phyloP scores from a whole-genome alignment of 1,140 invertebrate genomes.

The Tetranychus urticae region DNA sequence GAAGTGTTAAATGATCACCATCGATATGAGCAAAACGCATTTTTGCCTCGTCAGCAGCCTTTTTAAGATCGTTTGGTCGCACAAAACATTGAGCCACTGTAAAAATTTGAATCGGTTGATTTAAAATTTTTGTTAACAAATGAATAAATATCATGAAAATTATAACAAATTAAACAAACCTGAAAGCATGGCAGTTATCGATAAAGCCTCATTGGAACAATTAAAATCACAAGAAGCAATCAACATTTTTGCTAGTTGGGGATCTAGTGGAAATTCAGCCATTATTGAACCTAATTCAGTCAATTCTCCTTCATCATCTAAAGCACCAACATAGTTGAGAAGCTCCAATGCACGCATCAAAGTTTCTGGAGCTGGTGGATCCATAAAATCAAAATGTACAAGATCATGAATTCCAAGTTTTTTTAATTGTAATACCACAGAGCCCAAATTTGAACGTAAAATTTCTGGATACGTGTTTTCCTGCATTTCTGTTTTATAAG shows the following conservation, averaged over 20 bases:
- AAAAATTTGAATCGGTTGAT: constrained; percentile 11
- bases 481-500: constrained; percentile 97
- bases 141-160: constrained; percentile 5
- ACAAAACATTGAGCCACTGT: constrained; percentile 98
- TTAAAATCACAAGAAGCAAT: constrained; percentile 86
- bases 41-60: constrained; percentile 95
- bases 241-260: constrained; percentile 95
- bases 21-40: constrained; percentile 98
- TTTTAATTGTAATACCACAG: constrained; percentile 91
- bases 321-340: constrained; percentile 82
- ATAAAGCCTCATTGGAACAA: constrained; percentile 97
- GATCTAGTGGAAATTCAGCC: constrained; percentile 98
- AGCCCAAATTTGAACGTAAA: constrained; percentile 79
- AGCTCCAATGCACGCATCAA: constrained; percentile 96
- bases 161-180: constrained; percentile 32
- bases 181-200: constrained; percentile 96
- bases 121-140: constrained; percentile 3
- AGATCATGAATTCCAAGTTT: constrained; percentile 97
- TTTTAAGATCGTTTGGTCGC: constrained; percentile 92
- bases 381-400: constrained; percentile 99
- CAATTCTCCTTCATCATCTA: constrained; percentile 86
- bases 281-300: constrained; percentile 92
- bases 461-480: constrained; percentile 99
- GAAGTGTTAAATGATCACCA: constrained; percentile 84
- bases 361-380: constrained; percentile 98